Base-by-base conservation (phyloP, 2,888 invertebrate genomes). In the Drosophila quinaria region DNA sequence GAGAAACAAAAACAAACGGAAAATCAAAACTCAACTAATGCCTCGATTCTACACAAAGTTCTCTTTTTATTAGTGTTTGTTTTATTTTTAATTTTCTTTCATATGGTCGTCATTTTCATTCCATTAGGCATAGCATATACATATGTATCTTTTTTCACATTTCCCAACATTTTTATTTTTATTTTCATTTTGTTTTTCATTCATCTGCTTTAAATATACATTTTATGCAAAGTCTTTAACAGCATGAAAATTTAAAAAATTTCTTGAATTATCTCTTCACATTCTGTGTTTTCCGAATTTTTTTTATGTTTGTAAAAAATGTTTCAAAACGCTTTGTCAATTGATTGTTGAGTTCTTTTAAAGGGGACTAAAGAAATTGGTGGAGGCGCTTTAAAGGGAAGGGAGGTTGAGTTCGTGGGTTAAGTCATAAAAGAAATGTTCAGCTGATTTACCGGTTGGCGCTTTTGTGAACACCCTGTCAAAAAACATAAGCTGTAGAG, bases 121-220 rank as follows among this genome's bases (percentile, higher is more conserved):
- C 56, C 37, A n/a, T 37, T n/a, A 37, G 5, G 37, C 37, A 37
- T 22, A 22, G 22, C 22, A 22, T 22, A 22, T 22, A 22, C 22
- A 22, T 22, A 22, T 22, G 22, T 22, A 25, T 50, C 9, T 39
- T 31, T 59, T 52, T 31, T 52, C 41, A 19, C 50, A 46, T 50
- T 69, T 82, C 10, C 39, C 49, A 49, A 44, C 10, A 35, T 35
- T 39, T 47, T 41, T 35, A n/a, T 19, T 55, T 56, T 11, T 42
- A 25, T 35, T 25, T 11, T 5, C 0, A 4, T 25, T 25, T 39
- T 39, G 6, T n/a, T 42, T 59, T 50, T 17, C 29, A 8, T 29
- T 29, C 8, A 8, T 50, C 42, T 49, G 55, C 46, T 72, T 86
- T 62, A 81, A 78, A 78, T 87, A 75, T 61, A 75, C 5, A 65